Evolutionary conservation across 2,888 invertebrate genomes (phyloP), one percentile per base, ranked within the genome.

Genomic region (Hylaea fasciaria): DNA sequence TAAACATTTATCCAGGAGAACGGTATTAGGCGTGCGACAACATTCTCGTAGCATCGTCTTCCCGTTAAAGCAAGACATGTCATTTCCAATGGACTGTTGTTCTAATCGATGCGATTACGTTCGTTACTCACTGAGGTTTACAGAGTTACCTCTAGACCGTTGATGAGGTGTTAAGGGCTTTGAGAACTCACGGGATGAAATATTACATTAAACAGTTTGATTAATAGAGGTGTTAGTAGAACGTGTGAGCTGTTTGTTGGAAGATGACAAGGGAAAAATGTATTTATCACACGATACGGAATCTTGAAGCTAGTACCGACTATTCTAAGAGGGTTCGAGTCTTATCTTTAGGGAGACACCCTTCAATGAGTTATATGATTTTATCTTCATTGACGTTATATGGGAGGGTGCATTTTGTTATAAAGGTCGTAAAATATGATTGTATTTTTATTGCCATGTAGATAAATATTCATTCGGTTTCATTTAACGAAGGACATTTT

Each of bases 141-240:
- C 32, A 32, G 10, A 32, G 32, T 10, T 32, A 32, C 32, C 32
- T 56, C 17, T 37, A 49, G 39, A 45, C 39, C 28, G 57, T 29
- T 57, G 57, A 57, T 57, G 57, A 57, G 57, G 57, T 57, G 57
- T 50, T 57, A 57, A 57, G 29, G 39, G 50, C 29, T 57, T 45
- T 57, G 57, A 39, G 56, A 56, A 22, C 45, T 32, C 32, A 35
- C 16, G 39, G 22, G 57, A 45, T 50, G 50, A 44, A 32, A 39
- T 37, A 49, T 49, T 49, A 49, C n/a, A 16, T 1, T 14, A 45
- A 44, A 49, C 41, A 32, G 48, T 49, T 43, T 48, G 47, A 55
- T 56, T 56, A 35, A 56, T 52, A 9, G 37, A 35, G 4, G 16
- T 45, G 41, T 50, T 50, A 14, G 13, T 50, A 7, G 50, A 50